Evolutionary conservation across 2,113 vertebrate genomes (phyloP).

Genomic region (Ammospiza caudacuta): DNA sequence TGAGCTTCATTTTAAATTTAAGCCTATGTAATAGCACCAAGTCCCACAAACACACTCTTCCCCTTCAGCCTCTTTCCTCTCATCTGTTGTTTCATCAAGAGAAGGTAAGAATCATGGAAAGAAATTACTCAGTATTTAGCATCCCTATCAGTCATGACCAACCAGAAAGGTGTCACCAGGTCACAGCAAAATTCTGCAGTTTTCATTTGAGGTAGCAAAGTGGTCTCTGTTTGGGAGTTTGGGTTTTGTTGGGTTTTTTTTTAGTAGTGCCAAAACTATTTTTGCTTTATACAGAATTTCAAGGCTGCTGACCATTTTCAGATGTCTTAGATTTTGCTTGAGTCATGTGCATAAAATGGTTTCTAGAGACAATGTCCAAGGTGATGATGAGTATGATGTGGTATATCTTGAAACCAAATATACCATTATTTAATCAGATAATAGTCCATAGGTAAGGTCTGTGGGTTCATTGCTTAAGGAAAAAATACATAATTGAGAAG

Average conservation of each 20-base stretch:
- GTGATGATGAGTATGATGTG: not conserved
- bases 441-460: not conserved
- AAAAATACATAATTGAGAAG: not conserved
- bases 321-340: not conserved
- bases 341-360: not conserved
- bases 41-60: not conserved
- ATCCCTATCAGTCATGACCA: not conserved
- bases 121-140: not conserved
- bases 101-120: not conserved
- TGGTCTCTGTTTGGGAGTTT: not conserved
- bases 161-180: not conserved
- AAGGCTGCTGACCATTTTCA: not conserved
- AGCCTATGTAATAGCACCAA: not conserved
- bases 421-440: not conserved
- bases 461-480: not conserved
- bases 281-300: not conserved
- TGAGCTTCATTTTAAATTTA: not conserved
- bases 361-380: not conserved
- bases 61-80: not conserved
- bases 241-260: not conserved
- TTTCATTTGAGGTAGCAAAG: not conserved
- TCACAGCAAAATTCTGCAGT: not conserved
- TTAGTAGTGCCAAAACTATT: not conserved
- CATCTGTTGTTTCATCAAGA: not conserved
- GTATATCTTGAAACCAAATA: not conserved